phyloP scores from a whole-genome alignment of 2,113 vertebrate genomes.

The Tragelaphus scriptus region DNA sequence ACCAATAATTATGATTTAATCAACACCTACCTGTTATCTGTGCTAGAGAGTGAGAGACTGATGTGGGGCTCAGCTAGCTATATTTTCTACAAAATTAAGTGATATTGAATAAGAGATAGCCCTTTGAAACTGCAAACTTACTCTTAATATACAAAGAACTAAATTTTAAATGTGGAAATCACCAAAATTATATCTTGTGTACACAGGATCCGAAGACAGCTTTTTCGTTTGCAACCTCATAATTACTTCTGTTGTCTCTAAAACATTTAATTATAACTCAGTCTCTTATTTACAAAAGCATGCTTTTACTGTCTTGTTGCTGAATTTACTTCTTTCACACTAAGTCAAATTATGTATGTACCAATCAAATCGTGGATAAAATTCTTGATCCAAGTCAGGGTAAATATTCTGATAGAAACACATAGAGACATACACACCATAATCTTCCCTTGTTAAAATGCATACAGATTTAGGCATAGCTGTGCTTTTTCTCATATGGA shows the following conservation, averaged over 20 bases:
- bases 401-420: background rate
- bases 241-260: background rate
- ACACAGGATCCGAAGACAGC: background rate
- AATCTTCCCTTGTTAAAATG: background rate
- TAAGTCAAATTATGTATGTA: background rate
- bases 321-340: background rate
- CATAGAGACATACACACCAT: background rate
- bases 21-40: background rate
- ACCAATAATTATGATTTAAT: background rate
- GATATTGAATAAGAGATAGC: background rate
- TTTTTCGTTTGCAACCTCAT: background rate
- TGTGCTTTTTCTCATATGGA: background rate
- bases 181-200: background rate
- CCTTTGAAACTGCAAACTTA: background rate
- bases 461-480: background rate
- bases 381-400: background rate
- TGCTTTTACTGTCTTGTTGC: background rate
- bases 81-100: slow-evolving; percentile 10
- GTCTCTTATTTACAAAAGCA: background rate
- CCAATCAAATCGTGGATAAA: background rate
- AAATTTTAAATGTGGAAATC: background rate
- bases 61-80: background rate
- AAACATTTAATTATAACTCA: background rate
- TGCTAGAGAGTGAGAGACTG: background rate
- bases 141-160: background rate